Conservation (phyloP, 2,797 vertebrate species). For the Falco naumanni region DNA sequence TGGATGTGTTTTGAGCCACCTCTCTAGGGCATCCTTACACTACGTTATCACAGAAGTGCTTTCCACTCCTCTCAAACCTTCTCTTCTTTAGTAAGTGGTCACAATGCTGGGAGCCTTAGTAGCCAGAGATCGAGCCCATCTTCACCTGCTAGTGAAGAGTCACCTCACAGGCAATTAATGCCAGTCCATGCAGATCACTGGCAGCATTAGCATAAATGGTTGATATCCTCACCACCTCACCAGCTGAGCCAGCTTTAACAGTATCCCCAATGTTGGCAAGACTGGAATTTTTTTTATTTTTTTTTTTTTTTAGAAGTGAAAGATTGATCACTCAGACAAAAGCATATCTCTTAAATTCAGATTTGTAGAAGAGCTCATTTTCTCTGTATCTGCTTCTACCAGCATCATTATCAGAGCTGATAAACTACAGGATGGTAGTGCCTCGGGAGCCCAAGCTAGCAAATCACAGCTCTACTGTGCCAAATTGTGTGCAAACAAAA, state of each 20-base stretch:
- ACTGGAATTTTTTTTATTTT: not conserved
- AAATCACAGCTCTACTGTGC: not conserved
- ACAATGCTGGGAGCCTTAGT: not conserved
- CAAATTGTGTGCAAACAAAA: not conserved
- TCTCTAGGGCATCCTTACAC: not conserved
- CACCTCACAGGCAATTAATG: not conserved
- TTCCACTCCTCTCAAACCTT: not conserved
- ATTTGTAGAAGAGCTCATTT: not conserved
- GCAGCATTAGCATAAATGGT: not conserved
- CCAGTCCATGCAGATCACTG: not conserved
- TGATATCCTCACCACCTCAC: not conserved
- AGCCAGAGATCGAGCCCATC: not conserved
- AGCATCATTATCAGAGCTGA: not conserved
- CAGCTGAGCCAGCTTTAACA: not conserved
- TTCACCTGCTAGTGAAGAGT: not conserved
- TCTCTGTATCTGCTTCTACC: not conserved
- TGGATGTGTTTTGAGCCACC: not conserved
- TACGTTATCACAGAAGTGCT: not conserved
- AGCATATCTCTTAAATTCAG: not conserved
- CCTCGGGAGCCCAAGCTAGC: not conserved
- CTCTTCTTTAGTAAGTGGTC: not conserved
- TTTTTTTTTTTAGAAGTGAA: not conserved
- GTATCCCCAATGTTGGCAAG: fast-evolving
- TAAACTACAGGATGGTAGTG: not conserved
- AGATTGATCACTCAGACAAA: not conserved